phyloP scores from a whole-genome alignment of 2,797 vertebrate genomes.

The Jordanella pulchra region DNA sequence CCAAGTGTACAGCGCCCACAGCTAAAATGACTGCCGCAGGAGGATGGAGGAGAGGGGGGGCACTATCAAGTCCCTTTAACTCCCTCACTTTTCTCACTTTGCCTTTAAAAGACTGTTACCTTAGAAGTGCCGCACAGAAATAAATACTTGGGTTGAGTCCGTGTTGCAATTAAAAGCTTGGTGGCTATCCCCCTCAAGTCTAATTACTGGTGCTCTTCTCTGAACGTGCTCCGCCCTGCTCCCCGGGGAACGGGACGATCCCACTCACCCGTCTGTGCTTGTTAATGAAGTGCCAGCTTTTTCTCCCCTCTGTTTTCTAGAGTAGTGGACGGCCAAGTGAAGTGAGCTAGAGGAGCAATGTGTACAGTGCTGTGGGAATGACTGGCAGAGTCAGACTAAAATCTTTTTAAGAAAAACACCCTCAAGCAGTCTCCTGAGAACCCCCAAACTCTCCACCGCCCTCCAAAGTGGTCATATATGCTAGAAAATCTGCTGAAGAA shows the following conservation, averaged over 20 bases:
- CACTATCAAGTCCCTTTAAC: conserved; percentile 64
- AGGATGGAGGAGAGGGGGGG: conserved; percentile 32
- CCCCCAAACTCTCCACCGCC: background rate
- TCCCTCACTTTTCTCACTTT: conserved; percentile 75
- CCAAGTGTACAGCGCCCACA: conserved; percentile 75
- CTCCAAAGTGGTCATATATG: conserved; percentile 28
- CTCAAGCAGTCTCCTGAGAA: conserved; percentile 34
- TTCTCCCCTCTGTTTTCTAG: conserved; percentile 13
- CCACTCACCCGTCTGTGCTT: conserved; percentile 77
- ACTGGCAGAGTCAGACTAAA: conserved; percentile 44
- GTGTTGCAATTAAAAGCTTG: conserved; percentile 78
- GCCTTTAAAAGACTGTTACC: conserved; percentile 86
- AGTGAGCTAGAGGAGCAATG: conserved; percentile 53
- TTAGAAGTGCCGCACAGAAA: conserved; percentile 76
- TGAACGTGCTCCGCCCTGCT: conserved; percentile 60
- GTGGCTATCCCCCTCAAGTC: conserved; percentile 73
- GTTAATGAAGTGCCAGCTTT: conserved; percentile 74
- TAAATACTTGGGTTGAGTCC: conserved; percentile 74
- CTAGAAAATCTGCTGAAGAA: conserved; percentile 30
- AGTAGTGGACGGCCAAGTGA: conserved; percentile 43
- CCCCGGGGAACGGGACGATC: conserved; percentile 73
- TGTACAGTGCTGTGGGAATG: conserved; percentile 51
- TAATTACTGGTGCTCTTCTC: conserved; percentile 81
- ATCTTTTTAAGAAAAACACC: conserved; percentile 62
- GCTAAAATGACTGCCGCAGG: conserved; percentile 56